Evolutionary conservation across 2,113 vertebrate genomes (phyloP).

Genomic region (Carlito syrichta): DNA sequence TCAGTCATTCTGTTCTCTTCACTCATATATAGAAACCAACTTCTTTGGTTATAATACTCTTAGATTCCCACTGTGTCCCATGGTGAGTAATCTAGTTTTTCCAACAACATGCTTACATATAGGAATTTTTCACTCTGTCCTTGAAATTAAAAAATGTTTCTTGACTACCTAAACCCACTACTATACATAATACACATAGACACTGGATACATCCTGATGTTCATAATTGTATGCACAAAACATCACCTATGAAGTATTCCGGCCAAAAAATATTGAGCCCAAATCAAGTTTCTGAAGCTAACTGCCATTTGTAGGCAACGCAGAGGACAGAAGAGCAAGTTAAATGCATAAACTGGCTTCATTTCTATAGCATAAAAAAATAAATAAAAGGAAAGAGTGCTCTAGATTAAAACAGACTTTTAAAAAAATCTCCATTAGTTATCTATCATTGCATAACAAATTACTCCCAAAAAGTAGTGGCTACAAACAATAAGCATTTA

Average conservation of each 20-base stretch:
- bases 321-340: not conserved
- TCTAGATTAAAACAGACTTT: not conserved
- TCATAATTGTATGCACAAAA: not conserved
- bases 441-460: not conserved
- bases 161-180: not conserved
- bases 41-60: not conserved
- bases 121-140: not conserved
- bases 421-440: not conserved
- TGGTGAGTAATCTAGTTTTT: not conserved
- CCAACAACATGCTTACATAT: not conserved
- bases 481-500: not conserved
- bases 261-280: not conserved
- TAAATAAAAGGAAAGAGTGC: not conserved
- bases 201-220: not conserved
- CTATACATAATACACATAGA: not conserved
- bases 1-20: not conserved
- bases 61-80: not conserved
- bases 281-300: not conserved
- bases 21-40: not conserved
- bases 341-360: not conserved
- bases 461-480: not conserved
- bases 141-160: constrained; percentile 13
- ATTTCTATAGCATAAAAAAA: not conserved
- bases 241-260: not conserved
- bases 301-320: not conserved